These are phyloP conservation scores for Clivina fossor DNA, from an alignment of 2,888 invertebrate species.

Conservation along the genomic window DNA sequence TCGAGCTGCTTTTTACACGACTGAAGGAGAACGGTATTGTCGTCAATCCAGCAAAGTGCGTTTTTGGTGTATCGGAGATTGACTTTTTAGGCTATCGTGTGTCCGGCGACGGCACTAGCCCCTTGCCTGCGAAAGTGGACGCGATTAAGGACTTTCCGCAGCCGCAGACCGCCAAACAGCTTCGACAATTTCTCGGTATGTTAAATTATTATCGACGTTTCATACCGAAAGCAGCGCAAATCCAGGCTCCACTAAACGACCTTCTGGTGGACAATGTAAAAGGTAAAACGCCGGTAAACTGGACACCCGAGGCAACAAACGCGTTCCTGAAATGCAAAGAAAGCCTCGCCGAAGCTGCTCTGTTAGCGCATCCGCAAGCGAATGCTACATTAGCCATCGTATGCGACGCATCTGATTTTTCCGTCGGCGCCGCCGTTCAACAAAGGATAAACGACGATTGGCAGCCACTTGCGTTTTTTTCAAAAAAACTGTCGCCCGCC, in stretches of 20 bases:
- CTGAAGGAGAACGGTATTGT: conserved; percentile 42
- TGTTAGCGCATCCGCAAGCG: conserved; percentile 31
- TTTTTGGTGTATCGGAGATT: conserved; percentile 40
- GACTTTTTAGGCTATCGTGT: conserved; percentile 44
- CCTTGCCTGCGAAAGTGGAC: conserved; percentile 43
- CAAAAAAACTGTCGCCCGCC: conserved; percentile 43
- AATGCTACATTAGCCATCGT: conserved; percentile 32
- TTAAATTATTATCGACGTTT: conserved; percentile 48
- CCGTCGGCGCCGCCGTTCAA: conserved; percentile 48
- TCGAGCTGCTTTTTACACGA: conserved; percentile 39
- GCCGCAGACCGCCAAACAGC: conserved; percentile 43
- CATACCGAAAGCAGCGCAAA: conserved; percentile 45
- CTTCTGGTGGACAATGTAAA: conserved; percentile 43
- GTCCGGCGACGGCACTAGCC: conserved; percentile 6
- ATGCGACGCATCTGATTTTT: conserved; percentile 38
- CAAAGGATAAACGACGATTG: conserved; percentile 41
- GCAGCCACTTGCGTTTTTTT: conserved; percentile 48
- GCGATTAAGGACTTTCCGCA: conserved; percentile 41
- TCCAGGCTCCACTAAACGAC: conserved; percentile 46
- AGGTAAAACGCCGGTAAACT: conserved; percentile 36
- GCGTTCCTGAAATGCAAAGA: conserved; percentile 35
- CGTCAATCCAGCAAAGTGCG: conserved; percentile 46
- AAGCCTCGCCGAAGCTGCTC: conserved; percentile 33
- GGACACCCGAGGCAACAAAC: conserved; percentile 26
- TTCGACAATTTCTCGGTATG: conserved; percentile 47